These are phyloP conservation scores for Hydrotaea diabolus DNA, from an alignment of 2,888 invertebrate genomes.

Conservation along the genomic window DNA sequence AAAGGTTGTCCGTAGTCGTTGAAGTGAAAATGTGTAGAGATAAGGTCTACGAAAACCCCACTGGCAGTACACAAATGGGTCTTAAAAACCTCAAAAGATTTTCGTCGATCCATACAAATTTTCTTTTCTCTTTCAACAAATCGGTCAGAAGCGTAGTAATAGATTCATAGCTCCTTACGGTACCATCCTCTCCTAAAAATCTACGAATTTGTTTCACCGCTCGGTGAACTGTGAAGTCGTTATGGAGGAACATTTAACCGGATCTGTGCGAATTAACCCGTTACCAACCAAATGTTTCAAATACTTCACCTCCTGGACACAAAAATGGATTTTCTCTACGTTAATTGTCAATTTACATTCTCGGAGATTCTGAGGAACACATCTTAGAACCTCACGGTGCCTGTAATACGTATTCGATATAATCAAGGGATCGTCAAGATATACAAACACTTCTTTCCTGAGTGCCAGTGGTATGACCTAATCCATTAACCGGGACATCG, in stretches of 20 bases:
- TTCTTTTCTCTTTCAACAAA: conserved; percentile 8
- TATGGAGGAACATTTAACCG: too few species aligned
- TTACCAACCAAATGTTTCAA: conserved; percentile 59
- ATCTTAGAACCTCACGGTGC: conserved; percentile 5
- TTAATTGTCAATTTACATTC: conserved; percentile 20
- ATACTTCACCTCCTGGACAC: conserved; percentile 47
- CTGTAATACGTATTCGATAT: conserved; percentile 19
- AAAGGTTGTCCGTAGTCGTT: conserved; percentile 21
- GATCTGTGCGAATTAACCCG: too few species aligned
- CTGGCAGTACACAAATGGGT: neutral
- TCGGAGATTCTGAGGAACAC: neutral
- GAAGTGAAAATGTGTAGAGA: conserved; percentile 22
- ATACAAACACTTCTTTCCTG: conserved; percentile 42
- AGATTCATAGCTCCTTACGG: conserved; percentile 45
- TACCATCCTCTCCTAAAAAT: conserved; percentile 62
- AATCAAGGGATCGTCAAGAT: conserved; percentile 36
- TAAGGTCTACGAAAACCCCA: conserved; percentile 31
- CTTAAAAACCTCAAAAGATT: conserved; percentile 47
- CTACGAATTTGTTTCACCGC: conserved; percentile 48
- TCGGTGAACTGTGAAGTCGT: neutral
- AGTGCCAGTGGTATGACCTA: conserved; percentile 27
- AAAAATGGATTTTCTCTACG: conserved; percentile 41
- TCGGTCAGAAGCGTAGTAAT: conserved; percentile 52
- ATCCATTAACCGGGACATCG: conserved; percentile 28
- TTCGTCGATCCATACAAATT: conserved; percentile 43